A percentile compares a stretch with the other conserved stretches of the same genome.
These are phyloP conservation scores for Coluber constrictor DNA, from an alignment of 2,797 vertebrate genomes.

Conservation along the genomic window DNA sequence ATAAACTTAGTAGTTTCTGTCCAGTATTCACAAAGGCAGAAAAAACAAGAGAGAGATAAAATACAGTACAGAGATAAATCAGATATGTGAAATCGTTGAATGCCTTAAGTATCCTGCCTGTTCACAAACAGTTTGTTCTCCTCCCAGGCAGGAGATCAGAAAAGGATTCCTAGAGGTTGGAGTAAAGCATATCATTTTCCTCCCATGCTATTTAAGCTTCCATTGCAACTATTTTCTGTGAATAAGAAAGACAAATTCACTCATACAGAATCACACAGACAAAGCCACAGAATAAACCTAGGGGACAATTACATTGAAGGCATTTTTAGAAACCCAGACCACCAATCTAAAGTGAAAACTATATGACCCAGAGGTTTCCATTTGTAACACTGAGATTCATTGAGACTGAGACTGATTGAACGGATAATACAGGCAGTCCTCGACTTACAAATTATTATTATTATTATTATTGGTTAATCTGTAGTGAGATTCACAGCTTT, in stretches of 20 bases:
- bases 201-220: not conserved
- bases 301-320: not conserved
- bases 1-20: not conserved
- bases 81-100: not conserved
- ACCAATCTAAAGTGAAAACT: not conserved
- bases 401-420: not conserved
- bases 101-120: not conserved
- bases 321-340: not conserved
- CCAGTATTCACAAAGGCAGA: slow-evolving; percentile 1
- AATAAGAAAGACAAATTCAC: not conserved
- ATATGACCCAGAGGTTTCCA: not conserved
- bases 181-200: too few relatives aligned
- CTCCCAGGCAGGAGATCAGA: not conserved
- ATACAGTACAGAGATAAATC: not conserved
- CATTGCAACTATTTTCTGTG: not conserved
- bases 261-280: not conserved
- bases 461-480: too few relatives aligned
- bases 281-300: not conserved
- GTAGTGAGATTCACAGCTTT: too few relatives aligned
- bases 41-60: not conserved
- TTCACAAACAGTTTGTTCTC: not conserved
- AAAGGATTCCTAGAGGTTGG: not conserved
- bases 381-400: not conserved
- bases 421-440: not conserved
- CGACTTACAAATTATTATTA: too few relatives aligned